Evolutionary conservation across 2,797 vertebrate species (phyloP), one percentile per base, ranked within the genome.

Genomic region (Dermochelys coriacea): DNA sequence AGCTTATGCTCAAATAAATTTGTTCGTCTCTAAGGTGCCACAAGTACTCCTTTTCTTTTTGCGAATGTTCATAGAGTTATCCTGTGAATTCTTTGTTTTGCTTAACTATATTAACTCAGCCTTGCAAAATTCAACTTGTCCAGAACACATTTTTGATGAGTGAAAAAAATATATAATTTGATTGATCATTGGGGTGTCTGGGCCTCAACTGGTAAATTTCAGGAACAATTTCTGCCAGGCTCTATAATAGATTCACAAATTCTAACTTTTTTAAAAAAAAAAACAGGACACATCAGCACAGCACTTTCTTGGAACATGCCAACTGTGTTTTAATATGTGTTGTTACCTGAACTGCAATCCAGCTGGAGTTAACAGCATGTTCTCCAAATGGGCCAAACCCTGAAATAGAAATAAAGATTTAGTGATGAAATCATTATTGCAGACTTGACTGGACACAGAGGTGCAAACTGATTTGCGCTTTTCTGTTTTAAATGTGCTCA

Each of bases 311-410:
- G 57, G 18, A 49, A 71, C 3, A 5, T 1, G 51, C 50, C 7
- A 4, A 50, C 9, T 52, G 31, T 71, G 37, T 54, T 3, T 31
- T 0, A 54, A 74, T 86, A 5, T 1, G 18, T 2, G n/a, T 57
- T 1, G 2, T 98, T 99, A 99, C 99, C 99, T 99, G 99, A 4
- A 99, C 99, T 10, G 99, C 99, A 51, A 99, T 99, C 99, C 99
- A 99, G 95, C 99, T 99, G 97, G 99, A 98, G 6, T 99, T 99
- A 25, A 99, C 98, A 0, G 98, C 94, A 52, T 99, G 99, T 8
- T 99, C 99, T 92, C 99, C 99, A 81, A 99, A 99, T 1, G 99
- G 99, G 29, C 98, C 99, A 84, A 99, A 99, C 80, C 99, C 99
- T 99, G 97, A 51, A 98, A 98, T 50, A 96, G 85, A 95, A 94